Base-by-base conservation (phyloP, 2,888 invertebrate genomes). In the Ichneumoninae sp. region DNA sequence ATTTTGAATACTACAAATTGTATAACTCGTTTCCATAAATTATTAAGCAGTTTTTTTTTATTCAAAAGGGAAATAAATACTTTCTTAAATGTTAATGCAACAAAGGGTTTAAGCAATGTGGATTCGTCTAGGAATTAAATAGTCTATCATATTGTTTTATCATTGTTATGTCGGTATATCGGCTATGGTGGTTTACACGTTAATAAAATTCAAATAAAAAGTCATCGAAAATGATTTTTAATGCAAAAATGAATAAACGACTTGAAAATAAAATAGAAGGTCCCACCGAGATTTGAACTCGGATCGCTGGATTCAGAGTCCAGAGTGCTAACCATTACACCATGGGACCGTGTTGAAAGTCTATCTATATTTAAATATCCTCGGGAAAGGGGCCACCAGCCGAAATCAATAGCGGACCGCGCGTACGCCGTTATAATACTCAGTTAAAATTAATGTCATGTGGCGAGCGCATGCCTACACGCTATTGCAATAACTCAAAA, bases 241-340 rank as follows among this genome's bases (percentile, higher is more conserved):
- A 16, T 47, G 44, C 1, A 3, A 54, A 54, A 22, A 54, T 54
- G 19, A 54, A 54, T 22, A 10, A 10, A 22, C 22, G 8, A 54
- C 52, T 52, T 54, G 3, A 54, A 54, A n/a, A n/a, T 22, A 77
- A 81, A 60, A 80, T 30, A 72, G 19, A 47, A 90, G 96, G 96
- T 96, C 94, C 96, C 96, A 96, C 96, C 96, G 96, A 96, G 96
- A 96, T 95, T 96, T 96, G 96, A 96, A 96, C 96, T 96, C 96
- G 96, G 96, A 96, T 96, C 96, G 96, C 96, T 96, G 96, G 96
- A 96, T 96, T 96, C 96, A 96, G 95, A 96, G 96, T 96, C 96
- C 96, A 96, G 95, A 96, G 96, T 96, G 96, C 96, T 96, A 95
- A 96, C 96, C 96, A 95, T 96, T 96, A 96, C 96, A 96, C 96